These are phyloP conservation scores for Mionectes macconnelli DNA, from an alignment of 2,113 vertebrate genomes.

Conservation along the genomic window DNA sequence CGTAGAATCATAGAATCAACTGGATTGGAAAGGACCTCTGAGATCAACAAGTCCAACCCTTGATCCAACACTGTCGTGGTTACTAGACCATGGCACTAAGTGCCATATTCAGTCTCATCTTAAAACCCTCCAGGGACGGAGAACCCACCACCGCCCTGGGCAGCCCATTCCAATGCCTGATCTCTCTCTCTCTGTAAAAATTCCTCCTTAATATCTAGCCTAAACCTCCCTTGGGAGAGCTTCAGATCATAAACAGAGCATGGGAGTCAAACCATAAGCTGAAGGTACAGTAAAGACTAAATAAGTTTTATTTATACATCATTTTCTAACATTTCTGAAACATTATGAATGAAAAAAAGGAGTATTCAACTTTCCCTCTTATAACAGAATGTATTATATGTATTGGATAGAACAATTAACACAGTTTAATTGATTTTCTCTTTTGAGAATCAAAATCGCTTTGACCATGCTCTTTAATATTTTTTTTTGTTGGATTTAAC, in stretches of 20 bases:
- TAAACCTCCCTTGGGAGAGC: too few relatives aligned
- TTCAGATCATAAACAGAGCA: background rate
- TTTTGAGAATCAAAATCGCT: background rate
- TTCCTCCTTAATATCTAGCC: too few relatives aligned
- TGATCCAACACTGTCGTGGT: too few relatives aligned
- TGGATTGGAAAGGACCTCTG: too few relatives aligned
- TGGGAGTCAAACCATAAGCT: background rate
- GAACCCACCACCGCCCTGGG: too few relatives aligned
- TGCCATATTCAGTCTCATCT: too few relatives aligned
- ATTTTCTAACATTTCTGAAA: background rate
- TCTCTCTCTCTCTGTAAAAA: too few relatives aligned
- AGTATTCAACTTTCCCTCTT: background rate
- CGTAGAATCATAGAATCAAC: too few relatives aligned
- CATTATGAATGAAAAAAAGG: background rate
- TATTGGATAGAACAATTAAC: slow-evolving; percentile 11
- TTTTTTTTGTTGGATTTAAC: background rate
- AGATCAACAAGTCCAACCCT: too few relatives aligned
- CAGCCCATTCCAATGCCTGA: too few relatives aligned
- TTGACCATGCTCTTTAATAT: background rate
- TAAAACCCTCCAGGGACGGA: too few relatives aligned
- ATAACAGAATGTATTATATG: background rate
- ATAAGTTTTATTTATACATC: background rate
- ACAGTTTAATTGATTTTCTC: slow-evolving; percentile 8
- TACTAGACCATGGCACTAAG: too few relatives aligned
- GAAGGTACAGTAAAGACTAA: background rate